Base-by-base conservation (phyloP, 92 coral and sea anemone genomes). In the Micromussa lordhowensis region DNA sequence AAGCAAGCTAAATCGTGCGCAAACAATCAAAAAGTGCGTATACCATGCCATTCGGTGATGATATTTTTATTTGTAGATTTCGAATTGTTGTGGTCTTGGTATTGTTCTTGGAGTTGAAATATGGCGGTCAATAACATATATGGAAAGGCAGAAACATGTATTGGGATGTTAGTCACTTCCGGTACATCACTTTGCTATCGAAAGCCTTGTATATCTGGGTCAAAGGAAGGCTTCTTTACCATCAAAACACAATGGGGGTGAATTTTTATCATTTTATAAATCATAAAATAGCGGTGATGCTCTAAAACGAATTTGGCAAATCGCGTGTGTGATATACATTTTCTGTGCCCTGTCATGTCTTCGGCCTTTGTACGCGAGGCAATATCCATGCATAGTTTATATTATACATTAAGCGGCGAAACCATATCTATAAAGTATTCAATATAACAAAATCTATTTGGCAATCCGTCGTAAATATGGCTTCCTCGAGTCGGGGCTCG, bases 21-120 rank as follows among this genome's bases (percentile, higher is more conserved):
- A 81, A 83, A 87, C 95, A 6, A 64, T 95, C 16, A 93, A 84
- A 80, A 92, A 92, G 98, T 95, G 88, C 87, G 98, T 88, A 66
- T 81, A 71, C 78, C 68, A 66, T 81, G 61, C 78, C 68, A 70
- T 57, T 76, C 38, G 35, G 49, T 28, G 26, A 21, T 64, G 63
- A 59, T 77, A 64, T 77, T 77, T 36, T 69, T 86, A 28, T 86
- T 78, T 48, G 54, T 61, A 63, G 29, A 21, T 48, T 64, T 49
- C 66, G 4, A 26, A 32, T 72, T 74, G 44, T 55, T 74, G 71
- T 64, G 51, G 57, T 86, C 24, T 31, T 22, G 9, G 74, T 86
- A 86, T 86, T 86, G 89, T 77, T 68, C 82, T 24, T 77, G 51
- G 82, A 66, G 44, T 55, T 63, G 22, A 69, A 54, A 66, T 70